Evolutionary conservation across 2,797 vertebrate species (phyloP), one percentile per base, ranked within the genome.

Genomic region (Denticeps clupeoides): DNA sequence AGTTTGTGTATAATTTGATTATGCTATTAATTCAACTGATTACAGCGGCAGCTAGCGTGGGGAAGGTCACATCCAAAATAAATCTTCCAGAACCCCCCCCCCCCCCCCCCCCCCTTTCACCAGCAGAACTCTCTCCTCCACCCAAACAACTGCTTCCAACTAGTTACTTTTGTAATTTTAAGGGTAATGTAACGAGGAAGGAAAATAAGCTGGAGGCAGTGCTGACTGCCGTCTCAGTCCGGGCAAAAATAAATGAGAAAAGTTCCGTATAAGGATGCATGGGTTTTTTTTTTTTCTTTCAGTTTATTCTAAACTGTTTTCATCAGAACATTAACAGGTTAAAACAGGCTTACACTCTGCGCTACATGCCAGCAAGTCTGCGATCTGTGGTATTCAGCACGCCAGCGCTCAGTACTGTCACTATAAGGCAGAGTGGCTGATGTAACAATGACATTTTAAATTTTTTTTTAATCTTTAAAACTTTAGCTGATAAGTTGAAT

Each of bases 1-100:
- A 85, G 81, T 85, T 85, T 85, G 81, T 82, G 81, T 80, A 80
- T 86, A 86, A 88, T 87, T 84, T 87, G 82, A 90, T 88, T 87
- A 90, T 88, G 85, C 79, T 85, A 87, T 87, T 89, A 88, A 88
- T 88, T 87, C 81, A 80, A 78, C 77, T 87, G 81, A 87, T 88
- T 87, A 88, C 77, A 73, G 73, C 68, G 77, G 75, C 71, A 72
- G 81, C 76, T 80, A 90, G 86, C 85, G 80, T 73, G 77, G 74
- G 75, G 78, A 88, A 87, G 84, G 84, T 87, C 81, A 85, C 76
- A 82, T 83, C 73, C 74, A 87, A 86, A 88, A 86, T 87, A 88
- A 87, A 89, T 87, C 85, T 86, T 84, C 76, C 56, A 59, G 50
- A 56, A 58, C 69, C 70, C 80, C 82, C 70, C 47, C 49, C 58